These are phyloP conservation scores for Rostratula benghalensis DNA, from an alignment of 2,113 vertebrate species.

Conservation along the genomic window DNA sequence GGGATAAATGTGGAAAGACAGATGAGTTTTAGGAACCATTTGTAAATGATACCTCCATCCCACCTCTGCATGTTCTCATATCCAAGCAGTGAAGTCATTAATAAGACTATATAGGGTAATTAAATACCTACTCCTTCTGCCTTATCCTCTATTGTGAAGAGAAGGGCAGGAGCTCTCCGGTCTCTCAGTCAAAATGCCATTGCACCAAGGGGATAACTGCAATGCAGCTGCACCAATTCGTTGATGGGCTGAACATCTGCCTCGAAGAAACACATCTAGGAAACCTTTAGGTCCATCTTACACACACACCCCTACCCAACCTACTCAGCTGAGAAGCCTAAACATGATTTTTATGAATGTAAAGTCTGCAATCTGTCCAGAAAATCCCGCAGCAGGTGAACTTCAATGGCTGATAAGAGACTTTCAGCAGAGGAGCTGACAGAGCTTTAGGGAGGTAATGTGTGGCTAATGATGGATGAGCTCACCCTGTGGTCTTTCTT, in stretches of 20 bases:
- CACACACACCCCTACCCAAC: fast-evolving
- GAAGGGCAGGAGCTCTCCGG: background rate
- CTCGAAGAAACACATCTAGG: background rate
- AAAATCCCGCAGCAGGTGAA: background rate
- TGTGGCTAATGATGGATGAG: background rate
- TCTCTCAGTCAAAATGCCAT: background rate
- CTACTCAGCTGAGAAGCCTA: background rate
- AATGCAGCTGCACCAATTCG: background rate
- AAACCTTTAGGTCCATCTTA: background rate
- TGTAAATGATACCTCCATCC: background rate
- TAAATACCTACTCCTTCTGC: background rate
- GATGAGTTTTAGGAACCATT: background rate
- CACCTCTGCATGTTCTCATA: background rate
- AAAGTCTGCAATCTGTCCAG: background rate
- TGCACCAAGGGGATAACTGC: background rate
- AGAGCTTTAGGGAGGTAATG: too few relatives aligned
- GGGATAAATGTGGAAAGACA: background rate
- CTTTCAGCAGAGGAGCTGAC: background rate
- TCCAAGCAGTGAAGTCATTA: background rate
- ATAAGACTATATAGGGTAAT: background rate
- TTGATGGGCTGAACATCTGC: background rate
- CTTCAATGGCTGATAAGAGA: background rate
- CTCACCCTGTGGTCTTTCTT: background rate
- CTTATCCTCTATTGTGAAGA: fast-evolving
- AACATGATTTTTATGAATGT: background rate